phyloP scores from a whole-genome alignment of 2,888 invertebrate genomes.

The Stenoptilia bipunctidactyla region DNA sequence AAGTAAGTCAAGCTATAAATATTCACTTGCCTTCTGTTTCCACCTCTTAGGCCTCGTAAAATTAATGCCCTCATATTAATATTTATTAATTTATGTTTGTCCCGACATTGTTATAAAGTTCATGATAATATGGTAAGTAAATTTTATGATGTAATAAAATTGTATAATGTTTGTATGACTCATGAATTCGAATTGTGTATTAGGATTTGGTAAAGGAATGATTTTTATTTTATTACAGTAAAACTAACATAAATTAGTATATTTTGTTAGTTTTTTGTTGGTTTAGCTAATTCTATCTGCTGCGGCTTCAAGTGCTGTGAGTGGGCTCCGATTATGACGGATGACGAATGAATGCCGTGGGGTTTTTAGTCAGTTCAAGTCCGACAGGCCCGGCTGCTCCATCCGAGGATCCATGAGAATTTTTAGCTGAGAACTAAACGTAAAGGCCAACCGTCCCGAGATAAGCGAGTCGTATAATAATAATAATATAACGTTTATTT shows the following conservation, averaged over 20 bases:
- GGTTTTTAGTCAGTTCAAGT: too few species aligned
- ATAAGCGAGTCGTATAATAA: too few species aligned
- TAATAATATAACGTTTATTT: too few species aligned
- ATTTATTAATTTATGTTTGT: slow-evolving; percentile 61
- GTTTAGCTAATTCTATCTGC: too few species aligned
- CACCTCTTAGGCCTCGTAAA: slow-evolving; percentile 61
- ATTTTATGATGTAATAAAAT: slow-evolving; percentile 56
- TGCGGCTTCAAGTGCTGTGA: too few species aligned
- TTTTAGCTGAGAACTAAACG: too few species aligned
- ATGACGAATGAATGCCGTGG: too few species aligned
- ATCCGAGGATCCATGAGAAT: too few species aligned
- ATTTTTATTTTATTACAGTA: neutral
- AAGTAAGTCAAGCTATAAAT: slow-evolving; percentile 51
- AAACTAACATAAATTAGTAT: neutral
- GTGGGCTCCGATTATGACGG: too few species aligned
- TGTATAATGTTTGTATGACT: slow-evolving; percentile 33
- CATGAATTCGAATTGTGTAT: slow-evolving; percentile 33
- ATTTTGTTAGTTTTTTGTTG: too few species aligned
- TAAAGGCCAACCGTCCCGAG: too few species aligned
- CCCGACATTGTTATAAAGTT: slow-evolving; percentile 37
- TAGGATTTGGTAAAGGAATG: slow-evolving; percentile 14
- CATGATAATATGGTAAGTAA: slow-evolving; percentile 56
- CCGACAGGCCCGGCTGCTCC: too few species aligned
- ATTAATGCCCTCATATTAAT: slow-evolving; percentile 61
- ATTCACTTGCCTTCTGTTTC: slow-evolving; percentile 50